A percentile compares a stretch with the other conserved stretches of the same genome.
Evolutionary conservation across 30 jellyfish, hydroid and myxozoan genomes (phyloP).

Genomic region (Phacellophora camtschatica): DNA sequence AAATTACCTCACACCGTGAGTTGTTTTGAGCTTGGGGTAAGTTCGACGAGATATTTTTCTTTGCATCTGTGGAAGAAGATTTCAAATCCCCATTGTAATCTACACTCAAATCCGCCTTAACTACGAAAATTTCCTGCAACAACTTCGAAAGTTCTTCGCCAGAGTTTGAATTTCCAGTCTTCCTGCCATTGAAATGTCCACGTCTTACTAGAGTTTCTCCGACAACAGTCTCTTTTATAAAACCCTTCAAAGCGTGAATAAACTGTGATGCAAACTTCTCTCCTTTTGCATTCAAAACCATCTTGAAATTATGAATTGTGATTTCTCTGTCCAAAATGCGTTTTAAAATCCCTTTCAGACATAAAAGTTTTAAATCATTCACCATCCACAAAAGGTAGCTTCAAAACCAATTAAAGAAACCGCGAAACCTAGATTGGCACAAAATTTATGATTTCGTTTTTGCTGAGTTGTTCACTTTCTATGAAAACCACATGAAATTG

Average conservation of each 20-base stretch:
- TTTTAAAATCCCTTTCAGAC: too few relatives aligned
- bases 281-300: conserved; percentile 17
- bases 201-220: neutral
- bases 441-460: too few relatives aligned
- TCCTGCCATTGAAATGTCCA: neutral
- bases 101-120: neutral
- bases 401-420: too few relatives aligned
- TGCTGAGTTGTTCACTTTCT: too few relatives aligned
- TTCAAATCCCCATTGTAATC: neutral
- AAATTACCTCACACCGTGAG: neutral
- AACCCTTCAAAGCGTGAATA: neutral
- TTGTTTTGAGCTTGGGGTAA: too few relatives aligned
- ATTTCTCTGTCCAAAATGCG: too few relatives aligned
- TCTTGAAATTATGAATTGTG: too few relatives aligned
- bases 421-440: too few relatives aligned
- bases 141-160: neutral
- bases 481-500: too few relatives aligned
- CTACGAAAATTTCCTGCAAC: neutral
- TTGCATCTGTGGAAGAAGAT: neutral
- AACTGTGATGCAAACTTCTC: neutral
- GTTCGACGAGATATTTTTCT: neutral
- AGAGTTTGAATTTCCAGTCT: neutral
- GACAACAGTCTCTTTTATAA: neutral
- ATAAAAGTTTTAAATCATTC: too few relatives aligned
- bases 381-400: too few relatives aligned